phyloP scores from a whole-genome alignment of 2,797 vertebrate species.

The Garrulus glandarius region DNA sequence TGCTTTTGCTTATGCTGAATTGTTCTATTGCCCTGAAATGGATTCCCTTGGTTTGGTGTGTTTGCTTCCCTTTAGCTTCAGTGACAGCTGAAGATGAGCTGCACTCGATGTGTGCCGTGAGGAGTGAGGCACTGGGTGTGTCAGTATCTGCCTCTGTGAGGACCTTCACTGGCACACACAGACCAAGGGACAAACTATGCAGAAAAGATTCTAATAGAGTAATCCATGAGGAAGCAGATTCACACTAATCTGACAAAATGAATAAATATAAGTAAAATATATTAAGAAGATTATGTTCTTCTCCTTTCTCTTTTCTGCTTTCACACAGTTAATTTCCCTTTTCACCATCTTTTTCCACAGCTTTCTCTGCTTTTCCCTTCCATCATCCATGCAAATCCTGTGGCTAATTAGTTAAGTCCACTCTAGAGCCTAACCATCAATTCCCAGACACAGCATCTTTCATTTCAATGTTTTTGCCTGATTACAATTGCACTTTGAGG shows the following conservation, averaged over 20 bases:
- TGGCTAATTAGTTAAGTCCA: constrained; percentile 43
- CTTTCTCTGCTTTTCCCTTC: background rate
- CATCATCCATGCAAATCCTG: background rate
- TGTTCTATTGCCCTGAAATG: background rate
- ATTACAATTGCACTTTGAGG: constrained; percentile 13
- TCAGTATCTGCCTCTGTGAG: background rate
- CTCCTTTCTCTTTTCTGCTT: background rate
- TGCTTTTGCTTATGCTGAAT: background rate
- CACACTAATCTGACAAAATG: background rate
- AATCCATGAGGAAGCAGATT: background rate
- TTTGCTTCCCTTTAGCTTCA: background rate
- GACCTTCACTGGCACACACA: background rate
- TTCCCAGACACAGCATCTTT: constrained; percentile 16
- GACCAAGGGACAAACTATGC: background rate
- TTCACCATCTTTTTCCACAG: background rate
- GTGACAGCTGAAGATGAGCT: background rate
- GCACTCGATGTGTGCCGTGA: accelerated
- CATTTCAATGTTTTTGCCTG: constrained; percentile 12
- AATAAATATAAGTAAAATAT: background rate
- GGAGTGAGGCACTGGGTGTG: background rate
- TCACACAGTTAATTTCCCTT: constrained; percentile 13
- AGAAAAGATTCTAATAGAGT: background rate
- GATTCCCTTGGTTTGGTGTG: background rate
- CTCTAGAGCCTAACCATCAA: background rate
- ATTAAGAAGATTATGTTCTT: constrained; percentile 15